Evolutionary conservation across 1,140 invertebrate genomes (phyloP).

Genomic region (Tribolium castaneum): DNA sequence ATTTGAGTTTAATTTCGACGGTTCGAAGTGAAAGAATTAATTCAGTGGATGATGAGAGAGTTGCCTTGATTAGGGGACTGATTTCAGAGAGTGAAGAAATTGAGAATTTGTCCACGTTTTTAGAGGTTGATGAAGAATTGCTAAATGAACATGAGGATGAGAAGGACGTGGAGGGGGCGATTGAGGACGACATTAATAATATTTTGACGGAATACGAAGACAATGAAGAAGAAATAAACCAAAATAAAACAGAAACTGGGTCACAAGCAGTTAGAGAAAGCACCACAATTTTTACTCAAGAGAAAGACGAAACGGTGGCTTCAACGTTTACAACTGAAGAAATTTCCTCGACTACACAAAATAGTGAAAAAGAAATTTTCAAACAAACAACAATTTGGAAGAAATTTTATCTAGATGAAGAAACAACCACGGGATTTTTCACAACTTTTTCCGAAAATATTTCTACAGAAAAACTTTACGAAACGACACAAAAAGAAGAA

Average conservation of each 20-base stretch:
- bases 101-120: slow-evolving; percentile 22
- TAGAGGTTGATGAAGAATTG: slow-evolving; percentile 16
- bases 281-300: background rate
- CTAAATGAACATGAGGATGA: background rate
- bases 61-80: background rate
- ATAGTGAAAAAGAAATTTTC: background rate
- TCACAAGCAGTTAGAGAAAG: background rate
- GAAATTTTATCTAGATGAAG: background rate
- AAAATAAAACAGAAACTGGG: background rate
- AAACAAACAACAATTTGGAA: background rate
- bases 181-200: background rate
- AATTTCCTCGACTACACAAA: background rate
- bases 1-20: background rate
- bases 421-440: background rate
- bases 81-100: slow-evolving; percentile 16
- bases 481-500: no score
- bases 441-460: no score
- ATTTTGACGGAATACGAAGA: background rate
- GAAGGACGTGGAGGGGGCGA: background rate
- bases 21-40: background rate
- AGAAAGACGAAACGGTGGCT: background rate
- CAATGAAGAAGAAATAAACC: background rate
- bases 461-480: no score
- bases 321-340: background rate
- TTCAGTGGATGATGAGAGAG: background rate